Conservation (phyloP, 1,140 invertebrate genomes). For the Trachymyrmex septentrionalis region DNA sequence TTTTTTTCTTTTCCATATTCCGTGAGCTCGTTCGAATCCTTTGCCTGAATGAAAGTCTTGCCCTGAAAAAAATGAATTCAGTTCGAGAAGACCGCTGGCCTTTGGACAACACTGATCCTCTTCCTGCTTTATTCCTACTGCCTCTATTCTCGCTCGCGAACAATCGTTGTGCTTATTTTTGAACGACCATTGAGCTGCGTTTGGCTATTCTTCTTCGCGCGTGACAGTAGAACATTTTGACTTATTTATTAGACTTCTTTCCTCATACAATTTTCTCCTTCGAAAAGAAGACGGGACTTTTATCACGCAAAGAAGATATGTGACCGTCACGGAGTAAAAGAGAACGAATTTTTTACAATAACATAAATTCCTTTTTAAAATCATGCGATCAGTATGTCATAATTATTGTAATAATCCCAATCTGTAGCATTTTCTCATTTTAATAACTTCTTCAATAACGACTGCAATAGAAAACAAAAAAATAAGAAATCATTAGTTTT, state of each 20-base stretch:
- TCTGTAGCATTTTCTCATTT: neutral
- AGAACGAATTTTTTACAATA: neutral
- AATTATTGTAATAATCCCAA: slow-evolving; percentile 23
- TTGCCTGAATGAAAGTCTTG: slow-evolving; percentile 70
- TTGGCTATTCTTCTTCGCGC: slow-evolving; percentile 52
- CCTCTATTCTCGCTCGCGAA: slow-evolving; percentile 9
- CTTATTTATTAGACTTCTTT: slow-evolving; percentile 69
- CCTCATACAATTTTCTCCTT: slow-evolving; percentile 5
- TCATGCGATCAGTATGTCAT: slow-evolving; percentile 10
- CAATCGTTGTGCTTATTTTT: slow-evolving; percentile 38
- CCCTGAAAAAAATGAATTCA: slow-evolving; percentile 67
- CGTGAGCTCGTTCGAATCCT: slow-evolving; percentile 54
- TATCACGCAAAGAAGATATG: slow-evolving; percentile 12
- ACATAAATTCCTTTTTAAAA: neutral
- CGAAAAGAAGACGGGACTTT: neutral
- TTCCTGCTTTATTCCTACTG: neutral
- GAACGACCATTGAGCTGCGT: slow-evolving; percentile 50
- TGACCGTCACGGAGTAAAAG: neutral
- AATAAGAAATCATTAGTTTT: neutral
- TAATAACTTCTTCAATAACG: neutral
- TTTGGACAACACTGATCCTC: slow-evolving; percentile 59
- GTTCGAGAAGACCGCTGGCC: slow-evolving; percentile 56
- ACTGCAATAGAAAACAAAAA: neutral
- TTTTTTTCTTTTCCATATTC: slow-evolving; percentile 56
- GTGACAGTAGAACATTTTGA: slow-evolving; percentile 64